Evolutionary conservation across 1,140 invertebrate genomes (phyloP).

Genomic region (Onthophagus taurus): DNA sequence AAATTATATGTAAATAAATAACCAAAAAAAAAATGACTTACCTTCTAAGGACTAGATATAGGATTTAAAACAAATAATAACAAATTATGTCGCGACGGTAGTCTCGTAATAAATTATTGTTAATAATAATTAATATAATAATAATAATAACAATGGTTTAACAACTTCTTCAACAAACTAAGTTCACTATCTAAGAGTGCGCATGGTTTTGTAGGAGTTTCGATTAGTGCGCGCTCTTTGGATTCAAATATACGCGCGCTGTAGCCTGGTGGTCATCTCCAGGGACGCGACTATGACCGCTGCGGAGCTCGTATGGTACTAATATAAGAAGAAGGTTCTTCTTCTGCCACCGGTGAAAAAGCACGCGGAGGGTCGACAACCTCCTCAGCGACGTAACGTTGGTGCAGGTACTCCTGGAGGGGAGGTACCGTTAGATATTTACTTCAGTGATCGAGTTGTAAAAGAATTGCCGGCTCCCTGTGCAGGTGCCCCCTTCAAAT

Average conservation of each 20-base stretch:
- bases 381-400: slow-evolving; percentile 23
- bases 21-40: slow-evolving; percentile 5
- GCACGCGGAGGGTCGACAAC: slow-evolving; percentile 26
- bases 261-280: slow-evolving; percentile 22
- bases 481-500: slow-evolving; percentile 10
- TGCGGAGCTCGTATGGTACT: slow-evolving; percentile 28
- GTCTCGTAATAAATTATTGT: too few species aligned
- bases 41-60: slow-evolving; percentile 1
- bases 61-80: slow-evolving; percentile 4
- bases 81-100: too few species aligned
- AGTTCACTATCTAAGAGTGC: slow-evolving; percentile 3
- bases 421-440: slow-evolving; percentile 33
- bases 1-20: not conserved
- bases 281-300: slow-evolving; percentile 23
- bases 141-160: not conserved
- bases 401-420: slow-evolving; percentile 26
- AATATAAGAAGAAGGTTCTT: slow-evolving; percentile 24
- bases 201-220: slow-evolving; percentile 4
- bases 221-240: not conserved
- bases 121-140: slow-evolving; percentile 3
- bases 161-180: too few species aligned
- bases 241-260: slow-evolving; percentile 23
- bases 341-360: slow-evolving; percentile 27
- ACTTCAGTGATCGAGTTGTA: slow-evolving; percentile 30
- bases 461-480: slow-evolving; percentile 17